These are phyloP conservation scores for Carposina sasakii DNA, from an alignment of 1,140 invertebrate species.

Conservation along the genomic window DNA sequence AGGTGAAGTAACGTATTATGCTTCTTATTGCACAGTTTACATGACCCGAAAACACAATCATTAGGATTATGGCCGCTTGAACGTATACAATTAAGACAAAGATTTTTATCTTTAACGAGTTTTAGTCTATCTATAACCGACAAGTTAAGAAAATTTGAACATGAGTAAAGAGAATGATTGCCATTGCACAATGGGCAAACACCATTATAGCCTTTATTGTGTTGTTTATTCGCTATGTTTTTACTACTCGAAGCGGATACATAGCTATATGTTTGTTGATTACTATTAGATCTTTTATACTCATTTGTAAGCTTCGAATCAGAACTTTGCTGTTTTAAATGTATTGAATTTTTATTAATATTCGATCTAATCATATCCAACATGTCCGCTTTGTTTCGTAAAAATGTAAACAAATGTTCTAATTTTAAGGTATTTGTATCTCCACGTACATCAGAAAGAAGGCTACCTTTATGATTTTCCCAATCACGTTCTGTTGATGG, in stretches of 20 bases:
- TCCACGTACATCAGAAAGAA: background rate
- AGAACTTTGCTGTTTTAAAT: background rate
- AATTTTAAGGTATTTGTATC: background rate
- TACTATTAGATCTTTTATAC: background rate
- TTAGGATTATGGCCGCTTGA: background rate
- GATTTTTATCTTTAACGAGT: slow-evolving; percentile 3
- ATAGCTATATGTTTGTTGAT: background rate
- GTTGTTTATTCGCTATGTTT: background rate
- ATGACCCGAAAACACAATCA: slow-evolving; percentile 4
- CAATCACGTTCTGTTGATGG: slow-evolving; percentile 6
- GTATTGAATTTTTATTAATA: background rate
- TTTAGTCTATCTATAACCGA: slow-evolving; percentile 1
- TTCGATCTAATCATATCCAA: background rate
- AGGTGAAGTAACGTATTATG: background rate
- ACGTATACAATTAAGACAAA: slow-evolving; percentile 4
- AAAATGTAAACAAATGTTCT: slow-evolving; percentile 3
- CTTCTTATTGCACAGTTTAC: slow-evolving; percentile 1
- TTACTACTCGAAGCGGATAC: background rate
- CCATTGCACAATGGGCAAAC: background rate
- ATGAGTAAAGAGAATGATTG: background rate
- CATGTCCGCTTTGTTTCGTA: slow-evolving; percentile 4
- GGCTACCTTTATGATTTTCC: slow-evolving; percentile 5
- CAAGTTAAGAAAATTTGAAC: background rate
- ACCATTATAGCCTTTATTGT: background rate
- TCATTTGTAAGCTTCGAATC: background rate